These are phyloP conservation scores for Diploscapter pachys DNA, from an alignment of 1,140 invertebrate genomes.

Conservation along the genomic window DNA sequence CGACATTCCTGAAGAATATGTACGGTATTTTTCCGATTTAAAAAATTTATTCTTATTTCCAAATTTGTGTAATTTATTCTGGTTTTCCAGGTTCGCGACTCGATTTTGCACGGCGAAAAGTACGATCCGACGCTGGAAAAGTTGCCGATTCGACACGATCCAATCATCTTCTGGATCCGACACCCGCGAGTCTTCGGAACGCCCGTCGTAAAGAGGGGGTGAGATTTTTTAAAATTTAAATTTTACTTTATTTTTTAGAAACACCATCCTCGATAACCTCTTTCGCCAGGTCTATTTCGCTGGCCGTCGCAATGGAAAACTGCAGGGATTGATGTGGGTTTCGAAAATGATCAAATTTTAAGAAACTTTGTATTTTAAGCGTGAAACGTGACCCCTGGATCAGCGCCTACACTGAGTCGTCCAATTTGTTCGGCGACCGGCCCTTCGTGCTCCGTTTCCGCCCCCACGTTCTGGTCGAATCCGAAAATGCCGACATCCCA, in stretches of 20 bases:
- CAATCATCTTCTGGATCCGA: slow-evolving; percentile 52
- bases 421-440: slow-evolving; percentile 28
- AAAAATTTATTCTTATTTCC: not conserved
- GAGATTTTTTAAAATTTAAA: slow-evolving; percentile 1
- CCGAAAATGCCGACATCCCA: not conserved
- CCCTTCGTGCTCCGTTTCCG: slow-evolving; percentile 47
- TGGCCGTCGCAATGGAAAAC: slow-evolving; percentile 9
- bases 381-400: slow-evolving; percentile 44
- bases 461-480: slow-evolving; percentile 50
- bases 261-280: slow-evolving; percentile 50
- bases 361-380: slow-evolving; percentile 34
- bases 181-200: slow-evolving; percentile 46
- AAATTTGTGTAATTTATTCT: slow-evolving; percentile 1
- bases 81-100: slow-evolving; percentile 34
- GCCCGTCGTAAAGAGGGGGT: slow-evolving; percentile 52
- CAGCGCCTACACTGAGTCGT: slow-evolving; percentile 29
- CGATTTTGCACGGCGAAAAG: slow-evolving; percentile 52
- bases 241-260: slow-evolving; percentile 39
- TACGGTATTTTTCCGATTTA: not conserved
- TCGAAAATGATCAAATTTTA: not conserved
- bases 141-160: slow-evolving; percentile 48
- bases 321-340: not conserved
- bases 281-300: slow-evolving; percentile 36
- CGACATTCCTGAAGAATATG: slow-evolving; percentile 22
- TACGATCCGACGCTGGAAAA: slow-evolving; percentile 57